Evolutionary conservation across 2,113 vertebrate genomes (phyloP).

Genomic region (Mobula birostris): DNA sequence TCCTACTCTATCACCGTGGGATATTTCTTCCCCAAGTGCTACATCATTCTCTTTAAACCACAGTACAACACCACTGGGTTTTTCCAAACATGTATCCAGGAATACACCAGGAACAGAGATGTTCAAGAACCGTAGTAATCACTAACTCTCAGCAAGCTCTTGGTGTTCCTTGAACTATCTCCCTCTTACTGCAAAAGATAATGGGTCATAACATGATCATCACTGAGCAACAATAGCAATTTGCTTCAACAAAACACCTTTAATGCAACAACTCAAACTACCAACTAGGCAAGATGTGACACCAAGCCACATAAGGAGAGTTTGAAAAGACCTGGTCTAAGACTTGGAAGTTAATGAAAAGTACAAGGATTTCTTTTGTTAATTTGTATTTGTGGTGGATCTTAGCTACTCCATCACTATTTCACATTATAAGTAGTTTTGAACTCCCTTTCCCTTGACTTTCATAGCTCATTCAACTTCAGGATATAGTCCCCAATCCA

Average conservation of each 20-base stretch:
- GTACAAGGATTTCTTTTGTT: neutral
- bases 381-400: neutral
- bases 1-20: constrained; percentile 42
- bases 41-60: constrained; percentile 44
- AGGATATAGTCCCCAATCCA: neutral
- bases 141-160: neutral
- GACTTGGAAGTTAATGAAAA: neutral
- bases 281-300: neutral
- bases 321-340: neutral
- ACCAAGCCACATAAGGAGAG: neutral
- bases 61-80: constrained; percentile 46
- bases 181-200: neutral
- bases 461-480: neutral
- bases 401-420: neutral
- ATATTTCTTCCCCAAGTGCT: constrained; percentile 52
- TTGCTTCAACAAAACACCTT: neutral
- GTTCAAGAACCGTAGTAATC: neutral
- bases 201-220: neutral
- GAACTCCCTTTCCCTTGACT: too few relatives aligned
- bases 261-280: neutral
- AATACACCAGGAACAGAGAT: constrained; percentile 46
- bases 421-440: neutral
- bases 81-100: constrained; percentile 50
- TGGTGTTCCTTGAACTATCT: neutral
- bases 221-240: neutral